Percentiles rank a stretch among this genome's conserved stretches.
phyloP scores from a whole-genome alignment of 2,888 invertebrate genomes.

The Macrosiphum euphorbiae region DNA sequence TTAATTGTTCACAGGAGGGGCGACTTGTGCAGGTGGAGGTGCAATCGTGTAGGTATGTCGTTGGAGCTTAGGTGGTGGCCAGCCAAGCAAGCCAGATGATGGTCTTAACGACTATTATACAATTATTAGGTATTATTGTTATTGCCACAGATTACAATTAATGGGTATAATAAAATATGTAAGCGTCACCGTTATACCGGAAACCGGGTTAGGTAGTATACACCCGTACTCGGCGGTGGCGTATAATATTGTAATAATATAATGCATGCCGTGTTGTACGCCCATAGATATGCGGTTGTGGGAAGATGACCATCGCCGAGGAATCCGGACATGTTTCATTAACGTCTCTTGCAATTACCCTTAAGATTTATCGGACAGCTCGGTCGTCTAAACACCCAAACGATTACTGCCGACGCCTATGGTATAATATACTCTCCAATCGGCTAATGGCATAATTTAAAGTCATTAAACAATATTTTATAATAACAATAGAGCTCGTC shows the following conservation, averaged over 20 bases:
- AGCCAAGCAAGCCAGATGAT: not conserved
- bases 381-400: constrained; percentile 13
- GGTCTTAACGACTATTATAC: not conserved
- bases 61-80: not conserved
- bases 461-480: not conserved
- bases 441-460: constrained; percentile 11
- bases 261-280: not conserved
- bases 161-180: not conserved
- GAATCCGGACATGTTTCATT: constrained; percentile 17
- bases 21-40: not conserved
- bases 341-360: constrained; percentile 10
- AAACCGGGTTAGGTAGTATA: not conserved
- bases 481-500: not conserved
- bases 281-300: not conserved
- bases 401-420: constrained; percentile 17
- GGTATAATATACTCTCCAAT: not conserved
- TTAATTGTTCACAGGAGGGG: not conserved
- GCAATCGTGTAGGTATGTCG: not conserved
- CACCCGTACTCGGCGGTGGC: not conserved
- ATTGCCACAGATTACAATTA: not conserved
- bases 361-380: not conserved
- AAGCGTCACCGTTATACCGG: not conserved
- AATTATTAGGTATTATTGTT: not conserved
- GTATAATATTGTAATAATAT: not conserved
- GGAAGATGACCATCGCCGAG: constrained; percentile 32